Evolutionary conservation across 2,888 invertebrate species (phyloP).

Genomic region (Amblyteles armatorius): DNA sequence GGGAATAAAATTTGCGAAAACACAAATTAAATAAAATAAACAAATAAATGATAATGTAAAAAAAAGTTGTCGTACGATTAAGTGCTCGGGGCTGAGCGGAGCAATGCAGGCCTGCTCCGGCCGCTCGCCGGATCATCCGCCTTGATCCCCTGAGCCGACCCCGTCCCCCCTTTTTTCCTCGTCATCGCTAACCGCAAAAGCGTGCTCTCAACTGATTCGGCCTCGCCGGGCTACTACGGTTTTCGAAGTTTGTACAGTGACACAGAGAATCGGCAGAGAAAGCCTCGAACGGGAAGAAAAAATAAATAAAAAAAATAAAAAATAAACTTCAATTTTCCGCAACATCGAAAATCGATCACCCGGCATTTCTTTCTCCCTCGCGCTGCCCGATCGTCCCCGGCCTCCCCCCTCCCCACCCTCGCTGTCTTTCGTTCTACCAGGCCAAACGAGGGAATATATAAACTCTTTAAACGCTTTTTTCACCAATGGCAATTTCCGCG

Average conservation of each 20-base stretch:
- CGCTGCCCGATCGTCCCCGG: constrained; percentile 3
- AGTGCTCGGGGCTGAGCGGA: constrained; percentile 47
- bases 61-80: too few species aligned
- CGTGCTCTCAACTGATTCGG: constrained; percentile 32
- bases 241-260: neutral
- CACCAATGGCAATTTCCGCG: constrained; percentile 65
- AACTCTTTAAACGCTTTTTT: constrained; percentile 66
- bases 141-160: neutral
- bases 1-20: neutral
- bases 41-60: neutral
- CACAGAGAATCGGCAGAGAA: constrained; percentile 19
- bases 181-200: constrained; percentile 33
- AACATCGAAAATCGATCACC: constrained; percentile 76
- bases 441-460: constrained; percentile 61
- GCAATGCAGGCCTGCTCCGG: constrained; percentile 21
- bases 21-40: neutral
- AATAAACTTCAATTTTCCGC: constrained; percentile 75
- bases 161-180: constrained; percentile 18
- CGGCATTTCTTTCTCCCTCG: constrained; percentile 71
- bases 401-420: neutral
- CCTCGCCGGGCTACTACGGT: constrained; percentile 23
- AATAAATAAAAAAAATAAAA: constrained; percentile 23
- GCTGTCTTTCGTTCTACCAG: neutral
- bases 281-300: neutral
- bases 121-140: constrained; percentile 34